Evolutionary conservation across 2,113 vertebrate genomes (phyloP).

Genomic region (Tragelaphus strepsiceros): DNA sequence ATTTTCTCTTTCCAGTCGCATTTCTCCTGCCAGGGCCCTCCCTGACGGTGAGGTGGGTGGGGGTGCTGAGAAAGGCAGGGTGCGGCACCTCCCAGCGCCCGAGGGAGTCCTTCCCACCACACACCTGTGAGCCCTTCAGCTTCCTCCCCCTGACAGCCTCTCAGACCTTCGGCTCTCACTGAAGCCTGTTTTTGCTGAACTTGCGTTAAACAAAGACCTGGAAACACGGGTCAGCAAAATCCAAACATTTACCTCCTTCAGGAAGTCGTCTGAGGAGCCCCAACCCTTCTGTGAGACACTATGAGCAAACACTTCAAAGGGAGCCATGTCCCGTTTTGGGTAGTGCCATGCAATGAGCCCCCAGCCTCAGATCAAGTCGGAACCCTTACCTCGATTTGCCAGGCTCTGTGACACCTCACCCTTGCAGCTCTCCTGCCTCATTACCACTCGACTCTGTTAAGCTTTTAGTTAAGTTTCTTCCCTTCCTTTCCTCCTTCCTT

Average conservation of each 20-base stretch:
- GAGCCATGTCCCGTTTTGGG: rapidly evolving
- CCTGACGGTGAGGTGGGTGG: neutral
- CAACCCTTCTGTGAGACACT: neutral
- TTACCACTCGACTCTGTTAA: rapidly evolving
- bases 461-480: neutral
- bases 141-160: neutral
- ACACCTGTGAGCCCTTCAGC: neutral
- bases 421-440: neutral
- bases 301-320: rapidly evolving
- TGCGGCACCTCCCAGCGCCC: neutral
- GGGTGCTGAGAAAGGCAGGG: neutral
- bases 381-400: rapidly evolving
- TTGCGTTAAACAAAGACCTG: neutral
- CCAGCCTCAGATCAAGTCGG: rapidly evolving
- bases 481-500: rapidly evolving
- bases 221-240: neutral
- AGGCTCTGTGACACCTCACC: neutral
- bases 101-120: neutral
- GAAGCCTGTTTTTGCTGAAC: neutral
- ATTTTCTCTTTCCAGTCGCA: neutral
- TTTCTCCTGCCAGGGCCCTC: neutral
- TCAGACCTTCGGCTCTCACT: neutral
- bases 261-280: neutral
- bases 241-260: neutral
- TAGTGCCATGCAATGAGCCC: rapidly evolving